Evolutionary conservation across 2,113 vertebrate genomes (phyloP).

Genomic region (Cynocephalus volans): DNA sequence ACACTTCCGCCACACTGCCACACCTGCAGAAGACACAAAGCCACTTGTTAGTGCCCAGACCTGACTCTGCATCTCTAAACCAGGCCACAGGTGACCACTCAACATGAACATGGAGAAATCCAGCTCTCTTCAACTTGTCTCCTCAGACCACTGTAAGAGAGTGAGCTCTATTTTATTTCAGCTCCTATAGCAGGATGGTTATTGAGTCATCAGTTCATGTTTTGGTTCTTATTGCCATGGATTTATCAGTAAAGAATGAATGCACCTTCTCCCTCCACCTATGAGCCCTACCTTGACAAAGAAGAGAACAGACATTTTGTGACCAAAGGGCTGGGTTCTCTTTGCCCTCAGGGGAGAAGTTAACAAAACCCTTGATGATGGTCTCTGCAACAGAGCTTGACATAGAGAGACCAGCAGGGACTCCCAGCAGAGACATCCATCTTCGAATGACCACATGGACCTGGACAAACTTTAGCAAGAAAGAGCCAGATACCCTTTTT

Average conservation of each 20-base stretch:
- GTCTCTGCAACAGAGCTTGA: not conserved
- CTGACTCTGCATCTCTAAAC: not conserved
- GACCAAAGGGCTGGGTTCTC: not conserved
- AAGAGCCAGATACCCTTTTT: not conserved
- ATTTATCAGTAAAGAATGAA: constrained; percentile 1
- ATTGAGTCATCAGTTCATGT: not conserved
- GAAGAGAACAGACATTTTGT: not conserved
- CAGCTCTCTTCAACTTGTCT: not conserved
- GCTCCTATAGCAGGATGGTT: not conserved
- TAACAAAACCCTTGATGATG: not conserved
- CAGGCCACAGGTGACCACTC: not conserved
- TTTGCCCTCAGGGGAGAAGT: not conserved
- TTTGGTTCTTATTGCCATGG: constrained; percentile 28
- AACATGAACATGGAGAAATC: accelerated
- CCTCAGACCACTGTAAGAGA: not conserved
- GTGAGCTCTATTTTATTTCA: not conserved
- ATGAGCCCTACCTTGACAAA: not conserved
- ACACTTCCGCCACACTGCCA: constrained; percentile 99
- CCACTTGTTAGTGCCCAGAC: not conserved
- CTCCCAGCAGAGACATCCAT: not conserved
- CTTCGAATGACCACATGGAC: not conserved
- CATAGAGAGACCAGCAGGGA: not conserved
- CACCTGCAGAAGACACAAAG: constrained; percentile 89
- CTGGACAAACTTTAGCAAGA: not conserved
- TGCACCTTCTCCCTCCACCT: not conserved